Evolutionary conservation across 2,888 invertebrate genomes (phyloP).

Genomic region (Syritta pipiens): DNA sequence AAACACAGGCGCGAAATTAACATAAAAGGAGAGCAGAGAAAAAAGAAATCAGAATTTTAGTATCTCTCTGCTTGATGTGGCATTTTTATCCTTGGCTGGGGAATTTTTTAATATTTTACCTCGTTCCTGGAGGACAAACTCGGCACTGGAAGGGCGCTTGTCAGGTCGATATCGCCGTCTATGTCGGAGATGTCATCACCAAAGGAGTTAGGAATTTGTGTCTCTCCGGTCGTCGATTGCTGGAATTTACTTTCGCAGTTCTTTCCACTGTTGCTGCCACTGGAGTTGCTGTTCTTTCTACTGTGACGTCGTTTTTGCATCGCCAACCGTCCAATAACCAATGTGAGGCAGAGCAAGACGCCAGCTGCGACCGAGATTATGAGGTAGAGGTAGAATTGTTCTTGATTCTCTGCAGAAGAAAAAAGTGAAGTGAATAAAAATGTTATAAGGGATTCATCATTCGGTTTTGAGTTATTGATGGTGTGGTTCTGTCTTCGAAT

Average conservation of each 20-base stretch:
- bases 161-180: conserved; percentile 86
- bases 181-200: conserved; percentile 91
- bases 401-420: conserved; percentile 76
- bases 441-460: neutral
- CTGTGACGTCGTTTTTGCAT: conserved; percentile 82
- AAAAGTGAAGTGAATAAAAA: neutral
- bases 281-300: conserved; percentile 74
- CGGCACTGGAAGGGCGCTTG: conserved; percentile 82
- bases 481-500: no score
- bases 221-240: conserved; percentile 85
- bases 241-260: conserved; percentile 81
- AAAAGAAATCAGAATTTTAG: conserved; percentile 38
- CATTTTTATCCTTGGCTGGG: conserved; percentile 46
- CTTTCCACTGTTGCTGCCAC: conserved; percentile 72
- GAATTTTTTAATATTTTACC: conserved; percentile 71
- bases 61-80: conserved; percentile 19
- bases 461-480: no score
- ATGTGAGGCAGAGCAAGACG: conserved; percentile 85
- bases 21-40: conserved; percentile 68
- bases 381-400: conserved; percentile 89
- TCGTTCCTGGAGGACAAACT: conserved; percentile 77
- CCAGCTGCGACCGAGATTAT: conserved; percentile 87
- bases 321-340: conserved; percentile 86
- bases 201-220: conserved; percentile 89
- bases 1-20: conserved; percentile 52